phyloP scores from a whole-genome alignment of 2,888 invertebrate genomes.

The Stenoptilia bipunctidactyla region DNA sequence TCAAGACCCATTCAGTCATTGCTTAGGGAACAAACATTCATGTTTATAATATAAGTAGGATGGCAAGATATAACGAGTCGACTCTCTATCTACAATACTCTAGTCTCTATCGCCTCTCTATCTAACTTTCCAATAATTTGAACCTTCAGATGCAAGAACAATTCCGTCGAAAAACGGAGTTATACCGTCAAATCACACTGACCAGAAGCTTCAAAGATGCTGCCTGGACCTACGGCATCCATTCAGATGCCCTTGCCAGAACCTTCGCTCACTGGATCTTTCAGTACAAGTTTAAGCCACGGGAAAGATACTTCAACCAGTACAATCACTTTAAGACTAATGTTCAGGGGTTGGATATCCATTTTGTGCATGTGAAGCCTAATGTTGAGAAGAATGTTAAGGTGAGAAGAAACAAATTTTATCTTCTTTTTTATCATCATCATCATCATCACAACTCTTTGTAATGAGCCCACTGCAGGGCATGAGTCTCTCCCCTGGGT shows the following conservation, averaged over 20 bases:
- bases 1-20: too few relatives aligned
- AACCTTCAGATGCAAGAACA: constrained; percentile 69
- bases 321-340: constrained; percentile 82
- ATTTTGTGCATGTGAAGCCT: constrained; percentile 80
- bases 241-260: constrained; percentile 74
- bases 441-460: too few relatives aligned
- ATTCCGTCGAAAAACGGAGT: constrained; percentile 63
- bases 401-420: too few relatives aligned
- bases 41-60: too few relatives aligned
- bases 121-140: too few relatives aligned
- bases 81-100: too few relatives aligned
- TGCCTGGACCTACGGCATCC: constrained; percentile 86
- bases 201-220: constrained; percentile 65
- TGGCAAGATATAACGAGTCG: too few relatives aligned
- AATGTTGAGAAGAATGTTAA: constrained; percentile 26
- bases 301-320: constrained; percentile 79
- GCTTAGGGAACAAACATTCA: too few relatives aligned
- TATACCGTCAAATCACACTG: constrained; percentile 38
- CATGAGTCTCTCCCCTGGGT: too few relatives aligned
- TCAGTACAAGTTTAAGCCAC: constrained; percentile 74
- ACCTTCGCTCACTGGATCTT: constrained; percentile 83
- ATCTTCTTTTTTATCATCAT: too few relatives aligned
- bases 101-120: too few relatives aligned
- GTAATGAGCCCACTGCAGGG: too few relatives aligned
- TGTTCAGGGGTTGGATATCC: constrained; percentile 80